These are phyloP conservation scores for Yponomeuta cagnagella DNA, from an alignment of 2,888 invertebrate species.

Conservation along the genomic window DNA sequence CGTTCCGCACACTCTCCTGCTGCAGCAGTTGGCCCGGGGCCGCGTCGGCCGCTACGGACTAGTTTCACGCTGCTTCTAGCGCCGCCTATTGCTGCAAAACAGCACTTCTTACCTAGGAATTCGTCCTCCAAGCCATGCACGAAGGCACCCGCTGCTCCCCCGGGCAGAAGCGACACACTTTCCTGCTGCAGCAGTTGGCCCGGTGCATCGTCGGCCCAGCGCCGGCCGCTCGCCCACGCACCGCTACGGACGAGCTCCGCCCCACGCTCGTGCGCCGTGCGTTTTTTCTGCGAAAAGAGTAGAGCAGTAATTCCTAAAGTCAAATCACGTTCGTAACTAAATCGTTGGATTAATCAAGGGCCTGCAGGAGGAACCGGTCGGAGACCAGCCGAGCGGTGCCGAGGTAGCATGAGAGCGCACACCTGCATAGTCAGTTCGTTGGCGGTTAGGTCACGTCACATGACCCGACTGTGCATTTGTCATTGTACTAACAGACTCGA, in stretches of 20 bases:
- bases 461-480: no score
- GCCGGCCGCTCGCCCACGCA: constrained; percentile 82
- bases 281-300: constrained; percentile 78
- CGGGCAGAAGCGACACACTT: constrained; percentile 86
- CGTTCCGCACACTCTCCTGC: constrained; percentile 69
- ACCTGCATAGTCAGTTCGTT: constrained; percentile 95
- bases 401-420: constrained; percentile 84
- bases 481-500: no score
- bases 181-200: constrained; percentile 89
- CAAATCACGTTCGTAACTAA: no score
- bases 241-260: constrained; percentile 88
- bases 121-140: constrained; percentile 99
- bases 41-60: no score
- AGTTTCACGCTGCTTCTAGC: no score
- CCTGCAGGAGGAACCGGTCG: constrained; percentile 93
- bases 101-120: constrained; percentile 78
- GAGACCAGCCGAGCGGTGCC: constrained; percentile 93
- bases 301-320: background rate
- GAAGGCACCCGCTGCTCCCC: constrained; percentile 98
- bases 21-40: no score
- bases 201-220: constrained; percentile 87
- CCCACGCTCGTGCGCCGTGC: constrained; percentile 89
- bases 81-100: background rate
- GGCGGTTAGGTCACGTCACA: constrained; percentile 50
- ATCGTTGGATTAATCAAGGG: constrained; percentile 78